A percentile compares a stretch with the other conserved stretches of the same genome.
phyloP scores from a whole-genome alignment of 2,113 vertebrate genomes.

The Cephalophus harveyi region DNA sequence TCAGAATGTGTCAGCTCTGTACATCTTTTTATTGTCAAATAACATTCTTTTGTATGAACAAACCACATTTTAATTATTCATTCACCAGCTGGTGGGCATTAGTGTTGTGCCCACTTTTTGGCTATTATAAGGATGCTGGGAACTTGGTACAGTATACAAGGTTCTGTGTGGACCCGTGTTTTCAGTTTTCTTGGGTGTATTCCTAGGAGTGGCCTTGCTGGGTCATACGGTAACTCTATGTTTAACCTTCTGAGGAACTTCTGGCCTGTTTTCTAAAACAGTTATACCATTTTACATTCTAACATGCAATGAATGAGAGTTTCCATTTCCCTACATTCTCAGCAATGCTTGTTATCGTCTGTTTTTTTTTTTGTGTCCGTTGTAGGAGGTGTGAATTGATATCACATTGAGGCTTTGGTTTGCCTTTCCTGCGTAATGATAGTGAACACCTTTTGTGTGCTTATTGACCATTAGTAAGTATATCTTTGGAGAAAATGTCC shows the following conservation, averaged over 20 bases:
- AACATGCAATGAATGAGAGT: not conserved
- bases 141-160: not conserved
- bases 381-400: not conserved
- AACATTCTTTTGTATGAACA: not conserved
- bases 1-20: not conserved
- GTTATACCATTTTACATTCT: not conserved
- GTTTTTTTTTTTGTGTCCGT: not conserved
- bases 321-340: not conserved
- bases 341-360: not conserved
- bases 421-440: not conserved
- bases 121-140: not conserved
- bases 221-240: not conserved
- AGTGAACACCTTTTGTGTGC: not conserved
- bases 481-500: not conserved
- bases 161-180: not conserved
- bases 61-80: not conserved
- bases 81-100: not conserved
- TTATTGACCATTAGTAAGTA: not conserved
- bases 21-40: not conserved
- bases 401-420: not conserved
- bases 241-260: not conserved
- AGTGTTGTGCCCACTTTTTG: not conserved
- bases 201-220: not conserved
- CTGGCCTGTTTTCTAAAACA: not conserved
- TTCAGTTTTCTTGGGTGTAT: not conserved